Evolutionary conservation across 1,140 invertebrate species (phyloP).

Genomic region (Physella acuta): DNA sequence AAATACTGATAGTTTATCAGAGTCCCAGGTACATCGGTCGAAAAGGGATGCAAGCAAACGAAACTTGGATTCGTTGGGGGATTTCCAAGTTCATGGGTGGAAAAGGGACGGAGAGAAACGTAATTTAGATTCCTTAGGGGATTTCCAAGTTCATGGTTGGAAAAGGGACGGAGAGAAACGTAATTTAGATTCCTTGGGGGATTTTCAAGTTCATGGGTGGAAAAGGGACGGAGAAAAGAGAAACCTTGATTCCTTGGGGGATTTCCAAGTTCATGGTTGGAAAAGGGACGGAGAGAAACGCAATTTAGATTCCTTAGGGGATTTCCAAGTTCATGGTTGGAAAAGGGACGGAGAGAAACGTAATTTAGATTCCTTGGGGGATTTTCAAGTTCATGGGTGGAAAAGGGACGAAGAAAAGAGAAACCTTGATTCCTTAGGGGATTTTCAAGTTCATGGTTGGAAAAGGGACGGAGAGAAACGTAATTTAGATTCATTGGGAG

Average conservation of each 20-base stretch:
- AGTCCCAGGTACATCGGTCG: background rate
- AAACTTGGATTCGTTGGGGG: conserved; percentile 3
- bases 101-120: conserved; percentile 1
- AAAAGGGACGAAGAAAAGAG: conserved; percentile 8
- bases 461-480: conserved; percentile 5
- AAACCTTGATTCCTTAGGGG: conserved; percentile 4
- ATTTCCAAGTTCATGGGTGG: conserved; percentile 7
- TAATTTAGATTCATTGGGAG: background rate
- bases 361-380: conserved; percentile 1
- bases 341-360: background rate
- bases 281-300: conserved; percentile 5
- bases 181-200: background rate
- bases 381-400: conserved; percentile 3
- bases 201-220: conserved; percentile 6
- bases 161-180: conserved; percentile 4
- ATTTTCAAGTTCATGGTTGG: conserved; percentile 2
- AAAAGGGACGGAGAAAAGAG: conserved; percentile 5
- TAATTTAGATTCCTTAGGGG: background rate
- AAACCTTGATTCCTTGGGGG: conserved; percentile 5
- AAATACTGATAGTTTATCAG: background rate
- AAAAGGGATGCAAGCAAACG: background rate
- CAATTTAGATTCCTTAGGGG: background rate
- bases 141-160: background rate
- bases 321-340: conserved; percentile 4
- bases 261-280: conserved; percentile 6